A percentile compares a stretch with the other conserved stretches of the same genome.
These are phyloP conservation scores for Ailuropoda melanoleuca DNA, from an alignment of 2,113 vertebrate species.

Conservation along the genomic window DNA sequence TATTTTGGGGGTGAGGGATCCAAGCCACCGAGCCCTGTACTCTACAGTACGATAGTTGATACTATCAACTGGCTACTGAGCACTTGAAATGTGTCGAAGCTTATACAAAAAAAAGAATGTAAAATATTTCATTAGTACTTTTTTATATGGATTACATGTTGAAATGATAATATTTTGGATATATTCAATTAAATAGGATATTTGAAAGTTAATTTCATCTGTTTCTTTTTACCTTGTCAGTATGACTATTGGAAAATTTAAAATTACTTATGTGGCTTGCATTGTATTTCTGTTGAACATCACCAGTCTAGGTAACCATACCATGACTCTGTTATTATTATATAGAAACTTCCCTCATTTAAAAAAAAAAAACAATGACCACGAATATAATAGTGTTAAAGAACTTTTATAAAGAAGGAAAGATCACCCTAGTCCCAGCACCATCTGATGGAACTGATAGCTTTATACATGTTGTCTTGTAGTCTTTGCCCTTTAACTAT, in stretches of 20 bases:
- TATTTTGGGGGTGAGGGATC: background rate
- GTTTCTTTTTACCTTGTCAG: background rate
- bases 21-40: background rate
- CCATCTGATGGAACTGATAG: background rate
- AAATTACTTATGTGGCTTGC: background rate
- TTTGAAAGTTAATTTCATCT: background rate
- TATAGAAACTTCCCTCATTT: background rate
- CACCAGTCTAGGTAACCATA: background rate
- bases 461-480: background rate
- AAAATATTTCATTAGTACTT: background rate
- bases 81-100: background rate
- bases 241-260: background rate
- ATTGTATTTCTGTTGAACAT: background rate
- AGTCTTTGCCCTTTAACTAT: background rate
- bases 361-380: background rate
- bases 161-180: background rate
- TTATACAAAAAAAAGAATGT: background rate
- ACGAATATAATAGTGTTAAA: background rate
- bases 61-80: accelerated
- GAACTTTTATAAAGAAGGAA: background rate
- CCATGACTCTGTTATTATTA: background rate
- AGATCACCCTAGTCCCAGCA: background rate
- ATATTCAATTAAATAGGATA: background rate
- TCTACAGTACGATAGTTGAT: accelerated
- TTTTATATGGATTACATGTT: background rate